Conservation (phyloP, 2,888 invertebrate species). For the Dryomyza anilis region DNA sequence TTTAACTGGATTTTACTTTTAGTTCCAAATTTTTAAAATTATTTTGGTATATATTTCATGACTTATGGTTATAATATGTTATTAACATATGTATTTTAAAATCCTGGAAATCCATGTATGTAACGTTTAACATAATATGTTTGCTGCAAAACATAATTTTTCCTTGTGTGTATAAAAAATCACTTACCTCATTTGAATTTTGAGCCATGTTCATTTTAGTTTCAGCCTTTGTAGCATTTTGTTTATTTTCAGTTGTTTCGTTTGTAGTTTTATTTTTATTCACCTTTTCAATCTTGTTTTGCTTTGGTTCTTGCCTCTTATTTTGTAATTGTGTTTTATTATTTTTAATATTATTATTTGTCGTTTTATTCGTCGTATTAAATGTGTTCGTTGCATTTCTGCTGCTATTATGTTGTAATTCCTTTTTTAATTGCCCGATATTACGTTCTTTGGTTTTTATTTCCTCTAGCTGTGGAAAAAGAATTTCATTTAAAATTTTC, state of each 20-base stretch:
- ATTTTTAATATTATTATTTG: slow-evolving; percentile 35
- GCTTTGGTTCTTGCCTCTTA: slow-evolving; percentile 33
- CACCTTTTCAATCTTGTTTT: slow-evolving; percentile 7
- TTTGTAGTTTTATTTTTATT: slow-evolving; percentile 27
- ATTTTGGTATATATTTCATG: no score
- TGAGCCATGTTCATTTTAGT: slow-evolving; percentile 47
- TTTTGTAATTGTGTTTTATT: slow-evolving; percentile 31
- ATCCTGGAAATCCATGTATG: no score
- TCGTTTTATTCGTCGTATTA: slow-evolving; percentile 49
- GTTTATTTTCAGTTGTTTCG: slow-evolving; percentile 39
- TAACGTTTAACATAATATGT: no score
- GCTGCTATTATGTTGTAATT: slow-evolving; percentile 52
- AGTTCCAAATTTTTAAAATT: no score
- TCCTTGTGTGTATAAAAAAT: no score
- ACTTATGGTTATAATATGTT: no score
- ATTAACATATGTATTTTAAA: no score
- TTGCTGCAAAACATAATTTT: no score
- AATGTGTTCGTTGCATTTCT: slow-evolving; percentile 52
- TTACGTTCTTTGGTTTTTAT: slow-evolving; percentile 72
- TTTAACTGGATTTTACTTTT: no score
- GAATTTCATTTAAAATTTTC: no score
- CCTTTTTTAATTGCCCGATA: slow-evolving; percentile 65
- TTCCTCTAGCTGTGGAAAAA: slow-evolving; percentile 69
- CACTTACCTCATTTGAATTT: slow-evolving; percentile 59
- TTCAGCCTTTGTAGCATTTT: no score